These are phyloP conservation scores for Onychomys torridus DNA, from an alignment of 2,797 vertebrate species.

Conservation along the genomic window DNA sequence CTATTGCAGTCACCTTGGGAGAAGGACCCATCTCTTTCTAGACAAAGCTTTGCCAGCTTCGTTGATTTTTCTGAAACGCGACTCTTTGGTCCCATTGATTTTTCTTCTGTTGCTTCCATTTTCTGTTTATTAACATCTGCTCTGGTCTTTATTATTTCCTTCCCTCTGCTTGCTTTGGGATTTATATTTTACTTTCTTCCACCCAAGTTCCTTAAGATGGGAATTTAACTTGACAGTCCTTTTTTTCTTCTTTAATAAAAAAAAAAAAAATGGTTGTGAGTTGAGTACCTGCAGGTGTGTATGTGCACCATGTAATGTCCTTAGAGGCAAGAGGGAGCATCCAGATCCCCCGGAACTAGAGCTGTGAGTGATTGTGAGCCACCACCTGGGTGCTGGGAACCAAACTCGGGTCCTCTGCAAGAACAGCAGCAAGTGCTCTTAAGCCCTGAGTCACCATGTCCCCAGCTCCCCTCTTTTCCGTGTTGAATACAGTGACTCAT, in stretches of 20 bases:
- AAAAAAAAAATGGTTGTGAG: background rate
- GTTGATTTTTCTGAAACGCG: background rate
- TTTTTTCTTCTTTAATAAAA: background rate
- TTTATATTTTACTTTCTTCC: background rate
- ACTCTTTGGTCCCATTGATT: conserved; percentile 4
- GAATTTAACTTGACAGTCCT: background rate
- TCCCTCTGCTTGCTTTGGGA: background rate
- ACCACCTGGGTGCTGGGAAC: background rate
- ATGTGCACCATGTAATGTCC: background rate
- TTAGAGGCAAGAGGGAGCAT: background rate
- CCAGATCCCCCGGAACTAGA: background rate
- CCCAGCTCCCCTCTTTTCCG: background rate
- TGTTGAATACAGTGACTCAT: background rate
- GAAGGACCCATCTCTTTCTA: background rate
- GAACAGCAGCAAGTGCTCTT: background rate
- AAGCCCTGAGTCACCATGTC: background rate
- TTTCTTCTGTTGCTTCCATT: conserved; percentile 21
- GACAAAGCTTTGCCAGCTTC: conserved; percentile 4
- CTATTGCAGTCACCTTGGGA: background rate
- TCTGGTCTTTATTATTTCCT: conserved; percentile 44
- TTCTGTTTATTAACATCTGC: conserved; percentile 3
- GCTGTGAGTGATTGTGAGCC: background rate
- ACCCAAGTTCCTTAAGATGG: background rate
- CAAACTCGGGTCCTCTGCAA: background rate
- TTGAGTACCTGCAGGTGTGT: background rate